Percentiles rank a stretch among this genome's conserved stretches.
These are phyloP conservation scores for Seriola rivoliana DNA, from an alignment of 2,113 vertebrate species.

Conservation along the genomic window DNA sequence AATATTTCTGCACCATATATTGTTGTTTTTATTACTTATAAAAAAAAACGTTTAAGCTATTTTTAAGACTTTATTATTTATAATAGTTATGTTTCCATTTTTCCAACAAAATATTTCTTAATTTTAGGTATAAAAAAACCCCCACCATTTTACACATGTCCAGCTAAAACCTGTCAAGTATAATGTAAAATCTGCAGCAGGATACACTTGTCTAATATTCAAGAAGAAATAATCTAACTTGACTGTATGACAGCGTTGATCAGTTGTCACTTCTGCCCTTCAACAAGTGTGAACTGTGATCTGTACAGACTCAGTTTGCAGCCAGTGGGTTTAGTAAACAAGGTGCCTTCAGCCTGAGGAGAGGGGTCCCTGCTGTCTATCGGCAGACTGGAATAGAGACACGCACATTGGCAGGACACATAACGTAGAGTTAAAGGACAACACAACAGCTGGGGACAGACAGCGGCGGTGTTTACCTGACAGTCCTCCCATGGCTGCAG, in stretches of 20 bases:
- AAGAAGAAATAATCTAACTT: neutral
- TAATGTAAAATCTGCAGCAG: neutral
- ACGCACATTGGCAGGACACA: neutral
- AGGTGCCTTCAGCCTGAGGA: too few species aligned
- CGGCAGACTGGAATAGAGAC: neutral
- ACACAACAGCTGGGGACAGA: neutral
- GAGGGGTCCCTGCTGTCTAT: neutral
- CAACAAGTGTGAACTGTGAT: neutral
- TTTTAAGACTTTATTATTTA: too few species aligned
- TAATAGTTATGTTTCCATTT: neutral
- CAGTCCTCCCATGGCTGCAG: constrained; percentile 91
- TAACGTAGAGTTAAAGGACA: neutral
- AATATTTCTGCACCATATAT: neutral
- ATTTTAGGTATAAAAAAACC: neutral
- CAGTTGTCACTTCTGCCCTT: neutral
- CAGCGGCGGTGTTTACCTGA: constrained; percentile 84
- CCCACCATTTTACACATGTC: neutral
- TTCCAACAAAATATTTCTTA: neutral
- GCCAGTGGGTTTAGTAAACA: neutral
- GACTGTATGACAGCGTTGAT: neutral
- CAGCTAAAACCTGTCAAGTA: neutral
- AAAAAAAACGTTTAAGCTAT: neutral
- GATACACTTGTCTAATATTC: neutral
- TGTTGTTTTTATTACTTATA: neutral
- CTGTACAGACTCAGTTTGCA: neutral